Conservation (phyloP, 2,113 vertebrate species). For the Phocoena phocoena region DNA sequence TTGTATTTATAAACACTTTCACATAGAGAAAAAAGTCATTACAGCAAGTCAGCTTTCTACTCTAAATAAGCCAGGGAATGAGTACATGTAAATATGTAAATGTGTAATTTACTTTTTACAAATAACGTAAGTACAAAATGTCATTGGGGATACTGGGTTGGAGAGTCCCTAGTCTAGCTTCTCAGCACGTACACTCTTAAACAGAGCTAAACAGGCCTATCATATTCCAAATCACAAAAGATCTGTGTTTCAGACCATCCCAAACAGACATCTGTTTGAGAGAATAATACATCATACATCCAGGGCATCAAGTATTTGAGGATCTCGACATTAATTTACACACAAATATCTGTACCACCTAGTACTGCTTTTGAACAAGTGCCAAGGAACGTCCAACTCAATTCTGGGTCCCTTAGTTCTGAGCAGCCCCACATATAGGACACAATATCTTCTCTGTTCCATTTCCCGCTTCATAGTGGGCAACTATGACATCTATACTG, state of each 20-base stretch:
- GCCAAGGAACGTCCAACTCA: neutral
- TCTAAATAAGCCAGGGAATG: neutral
- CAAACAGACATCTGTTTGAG: neutral
- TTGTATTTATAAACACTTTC: conserved; percentile 21
- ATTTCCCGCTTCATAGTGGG: neutral
- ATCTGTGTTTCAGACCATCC: conserved; percentile 22
- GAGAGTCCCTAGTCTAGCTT: neutral
- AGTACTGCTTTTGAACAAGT: neutral
- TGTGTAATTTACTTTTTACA: conserved; percentile 22
- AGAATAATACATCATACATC: neutral
- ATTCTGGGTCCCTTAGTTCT: neutral
- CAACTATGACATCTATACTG: neutral
- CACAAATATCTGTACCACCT: neutral
- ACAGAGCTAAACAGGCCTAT: conserved; percentile 41
- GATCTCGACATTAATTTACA: conserved; percentile 16
- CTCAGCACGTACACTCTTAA: neutral
- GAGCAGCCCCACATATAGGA: neutral
- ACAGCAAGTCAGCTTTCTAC: conserved; percentile 15
- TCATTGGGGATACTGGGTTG: neutral
- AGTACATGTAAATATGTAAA: neutral
- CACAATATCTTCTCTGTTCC: neutral
- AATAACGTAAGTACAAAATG: neutral
- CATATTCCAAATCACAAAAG: neutral
- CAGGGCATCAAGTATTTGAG: neutral
- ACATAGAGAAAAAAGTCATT: neutral